These are phyloP conservation scores for Nyctibius bracteatus DNA, from an alignment of 2,113 vertebrate species.

Conservation along the genomic window DNA sequence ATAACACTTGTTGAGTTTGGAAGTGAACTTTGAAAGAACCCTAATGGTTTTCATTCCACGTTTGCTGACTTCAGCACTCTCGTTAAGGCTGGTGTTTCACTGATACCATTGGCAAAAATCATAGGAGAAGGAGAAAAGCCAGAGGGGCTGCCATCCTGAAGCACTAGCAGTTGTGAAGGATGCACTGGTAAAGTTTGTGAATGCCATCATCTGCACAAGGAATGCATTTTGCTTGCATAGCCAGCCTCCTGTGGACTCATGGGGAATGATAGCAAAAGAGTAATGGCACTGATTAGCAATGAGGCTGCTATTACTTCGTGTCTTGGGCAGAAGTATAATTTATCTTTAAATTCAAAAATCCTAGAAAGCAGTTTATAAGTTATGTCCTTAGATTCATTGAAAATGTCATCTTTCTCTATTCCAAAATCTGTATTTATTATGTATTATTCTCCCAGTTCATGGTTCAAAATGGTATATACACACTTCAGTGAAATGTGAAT, in stretches of 20 bases:
- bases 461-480: background rate
- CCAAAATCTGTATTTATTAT: background rate
- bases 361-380: background rate
- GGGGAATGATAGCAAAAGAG: background rate
- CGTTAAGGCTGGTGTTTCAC: background rate
- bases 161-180: background rate
- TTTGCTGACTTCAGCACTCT: background rate
- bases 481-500: background rate
- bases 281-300: background rate
- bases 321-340: background rate
- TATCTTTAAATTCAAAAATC: background rate
- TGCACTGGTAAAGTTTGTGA: background rate
- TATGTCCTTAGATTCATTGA: background rate
- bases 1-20: background rate
- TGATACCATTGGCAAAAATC: background rate
- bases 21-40: background rate
- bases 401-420: background rate
- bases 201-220: background rate
- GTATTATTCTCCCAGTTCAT: background rate
- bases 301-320: background rate
- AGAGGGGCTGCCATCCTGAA: background rate
- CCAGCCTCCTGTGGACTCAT: background rate
- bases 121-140: background rate
- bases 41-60: fast-evolving
- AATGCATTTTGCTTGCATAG: background rate